Base-by-base conservation (phyloP, 2,797 vertebrate species). In the Coracias cyanogaster region DNA sequence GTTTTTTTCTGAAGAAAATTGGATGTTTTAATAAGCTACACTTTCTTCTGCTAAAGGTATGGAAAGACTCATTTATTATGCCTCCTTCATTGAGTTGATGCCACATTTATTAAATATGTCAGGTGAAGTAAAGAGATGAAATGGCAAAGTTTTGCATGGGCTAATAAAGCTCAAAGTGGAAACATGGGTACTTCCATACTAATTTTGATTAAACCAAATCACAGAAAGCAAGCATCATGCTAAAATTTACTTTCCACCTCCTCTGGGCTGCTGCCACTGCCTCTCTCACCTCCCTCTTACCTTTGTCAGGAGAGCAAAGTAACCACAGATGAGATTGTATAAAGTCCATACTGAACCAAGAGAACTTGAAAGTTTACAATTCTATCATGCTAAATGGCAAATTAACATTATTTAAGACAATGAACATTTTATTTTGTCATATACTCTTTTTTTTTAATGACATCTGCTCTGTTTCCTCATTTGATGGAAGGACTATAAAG, bases 161-260 rank as follows among this genome's bases (percentile, higher is more conserved):
- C 55, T 77, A 79, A 71, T 67, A 77, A 92, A 88, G 46, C 41
- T 82, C 21, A 33, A 90, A 93, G 26, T 1, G 2, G 31, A 86
- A 82, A 62, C 8, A 37, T 1, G 72, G 20, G 7, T 9, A 74
- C 65, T 90, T 86, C 43, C 54, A 69, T 45, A 69, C 12, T 33
- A 46, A 81, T 86, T 95, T 88, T 72, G 29, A 93, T 82, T 79
- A 65, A 60, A 86, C 5, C 25, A 82, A 93, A 95, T 24, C 21
- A 83, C 14, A 65, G 64, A 64, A 86, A 86, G 35, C 10, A 91
- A 89, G 24, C 17, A 35, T 49, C n/a, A 78, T 43, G 61, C 37
- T 84, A 66, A 76, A 95, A 72, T 61, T 76, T 69, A 62, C n/a
- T 88, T 89, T 35, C 66, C 46, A 66, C 19, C 31, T 86, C 69